Conservation (phyloP, 37 sponge, comb jelly and placozoan species). For the Spongia lamella region DNA sequence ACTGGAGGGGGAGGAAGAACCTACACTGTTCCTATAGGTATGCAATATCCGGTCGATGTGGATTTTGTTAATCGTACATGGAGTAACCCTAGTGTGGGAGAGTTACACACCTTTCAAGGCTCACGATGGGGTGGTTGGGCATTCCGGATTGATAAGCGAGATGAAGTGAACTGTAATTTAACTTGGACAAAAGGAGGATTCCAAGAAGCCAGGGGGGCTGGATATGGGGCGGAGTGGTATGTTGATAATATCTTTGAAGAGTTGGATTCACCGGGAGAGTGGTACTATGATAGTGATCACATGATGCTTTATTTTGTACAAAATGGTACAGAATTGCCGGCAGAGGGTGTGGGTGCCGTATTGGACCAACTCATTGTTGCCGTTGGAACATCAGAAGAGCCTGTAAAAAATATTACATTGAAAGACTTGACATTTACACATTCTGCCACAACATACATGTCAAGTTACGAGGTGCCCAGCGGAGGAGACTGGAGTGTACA, state of each 20-base stretch:
- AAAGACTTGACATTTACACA: slow-evolving; percentile 44
- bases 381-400: slow-evolving; percentile 12
- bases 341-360: slow-evolving; percentile 33
- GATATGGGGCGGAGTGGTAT: slow-evolving; percentile 40
- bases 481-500: slow-evolving; percentile 66
- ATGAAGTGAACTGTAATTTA: slow-evolving; percentile 11
- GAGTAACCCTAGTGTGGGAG: slow-evolving; percentile 40
- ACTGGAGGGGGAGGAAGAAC: slow-evolving; percentile 40
- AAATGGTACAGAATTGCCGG: slow-evolving; percentile 29
- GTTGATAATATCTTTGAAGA: slow-evolving; percentile 67
- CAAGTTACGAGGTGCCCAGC: slow-evolving; percentile 53
- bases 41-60: slow-evolving; percentile 29
- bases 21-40: slow-evolving; percentile 20
- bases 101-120: slow-evolving; percentile 48
- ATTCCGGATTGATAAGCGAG: slow-evolving; percentile 29
- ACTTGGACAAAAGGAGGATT: slow-evolving; percentile 44
- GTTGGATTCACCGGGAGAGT: slow-evolving; percentile 59
- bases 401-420: slow-evolving; percentile 24
- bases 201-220: slow-evolving; percentile 55
- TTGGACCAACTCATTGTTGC: slow-evolving; percentile 7
- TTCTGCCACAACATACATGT: slow-evolving; percentile 49
- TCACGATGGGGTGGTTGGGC: slow-evolving; percentile 49
- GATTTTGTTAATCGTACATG: slow-evolving; percentile 32
- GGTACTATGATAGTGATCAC: slow-evolving; percentile 35
- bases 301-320: slow-evolving; percentile 42